Base-by-base conservation (phyloP, 2,888 invertebrate species). In the Dascillus cervinus region DNA sequence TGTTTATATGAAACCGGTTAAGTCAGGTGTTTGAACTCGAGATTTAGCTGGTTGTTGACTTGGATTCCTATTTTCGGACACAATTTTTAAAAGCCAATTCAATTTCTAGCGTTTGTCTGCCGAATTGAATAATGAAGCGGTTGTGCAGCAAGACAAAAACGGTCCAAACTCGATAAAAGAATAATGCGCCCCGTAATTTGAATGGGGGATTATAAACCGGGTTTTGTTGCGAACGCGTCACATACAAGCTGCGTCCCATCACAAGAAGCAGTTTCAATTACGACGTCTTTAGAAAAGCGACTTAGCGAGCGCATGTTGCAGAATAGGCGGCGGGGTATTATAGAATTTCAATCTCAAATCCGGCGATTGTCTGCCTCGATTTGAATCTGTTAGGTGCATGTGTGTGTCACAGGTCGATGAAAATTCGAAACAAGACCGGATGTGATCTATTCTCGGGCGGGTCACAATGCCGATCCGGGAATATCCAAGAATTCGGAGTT, bases 281-380 rank as follows among this genome's bases (percentile, higher is more conserved):
- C 60, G 46, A 44, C 53, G 51, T 56, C 59, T 55, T 58, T 59
- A 56, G 56, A 58, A 59, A 55, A 53, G 54, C 52, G 59, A 58
- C 59, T 59, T 59, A 59, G 49, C 50, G 53, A n/a, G 55, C 51
- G 53, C 61, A 60, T 60, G 62, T 52, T 55, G 49, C 52, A 55
- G 57, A 60, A 60, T 60, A 48, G 56, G 52, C n/a, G 49, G 44
- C 42, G 47, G 45, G 50, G 62, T 51, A 62, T 61, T 61, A 62
- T 57, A 55, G 50, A 55, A 56, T 53, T 48, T 57, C 54, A 56
- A 60, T 61, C 56, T 53, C 49, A 58, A 62, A 62, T 61, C 61
- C 61, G 52, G 44, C 56, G 47, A 62, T 62, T 62, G 62, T 62
- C 58, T 50, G 50, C 32, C 41, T 44, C 44, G 41, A 43, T 44